Conservation (phyloP, 2,888 invertebrate species). For the Torymus aiolomorphi region DNA sequence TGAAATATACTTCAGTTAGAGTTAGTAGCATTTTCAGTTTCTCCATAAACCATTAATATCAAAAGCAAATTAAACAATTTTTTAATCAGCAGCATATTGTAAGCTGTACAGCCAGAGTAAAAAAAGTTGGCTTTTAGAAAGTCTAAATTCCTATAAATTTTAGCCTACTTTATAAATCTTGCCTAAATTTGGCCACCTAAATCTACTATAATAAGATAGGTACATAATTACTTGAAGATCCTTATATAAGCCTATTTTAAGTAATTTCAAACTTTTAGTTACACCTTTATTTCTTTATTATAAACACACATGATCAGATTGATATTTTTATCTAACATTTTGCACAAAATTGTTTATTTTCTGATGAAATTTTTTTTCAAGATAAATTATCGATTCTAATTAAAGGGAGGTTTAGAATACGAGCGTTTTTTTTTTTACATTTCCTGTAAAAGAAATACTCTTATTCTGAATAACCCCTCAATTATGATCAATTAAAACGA, state of each 20-base stretch:
- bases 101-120: slow-evolving; percentile 55
- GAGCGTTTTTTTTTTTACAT: too few species aligned
- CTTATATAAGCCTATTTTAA: neutral
- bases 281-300: slow-evolving; percentile 9
- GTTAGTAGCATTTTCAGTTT: slow-evolving; percentile 30
- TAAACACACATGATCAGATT: slow-evolving; percentile 3
- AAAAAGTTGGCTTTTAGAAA: neutral
- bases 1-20: neutral
- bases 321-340: neutral
- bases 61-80: slow-evolving; percentile 23
- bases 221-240: too few species aligned
- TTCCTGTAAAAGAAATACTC: too few species aligned
- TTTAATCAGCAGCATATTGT: neutral
- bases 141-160: too few species aligned
- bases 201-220: too few species aligned
- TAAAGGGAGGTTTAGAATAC: too few species aligned
- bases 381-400: too few species aligned
- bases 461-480: neutral
- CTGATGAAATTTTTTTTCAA: slow-evolving; percentile 1
- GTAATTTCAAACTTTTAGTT: neutral
- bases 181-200: too few species aligned
- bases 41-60: neutral
- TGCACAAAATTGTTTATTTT: neutral
- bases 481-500: neutral
- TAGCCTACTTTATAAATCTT: too few species aligned